Percentiles rank a stretch among this genome's conserved stretches.
These are phyloP conservation scores for Drosophila lutescens DNA, from an alignment of 2,888 invertebrate genomes.

Conservation along the genomic window DNA sequence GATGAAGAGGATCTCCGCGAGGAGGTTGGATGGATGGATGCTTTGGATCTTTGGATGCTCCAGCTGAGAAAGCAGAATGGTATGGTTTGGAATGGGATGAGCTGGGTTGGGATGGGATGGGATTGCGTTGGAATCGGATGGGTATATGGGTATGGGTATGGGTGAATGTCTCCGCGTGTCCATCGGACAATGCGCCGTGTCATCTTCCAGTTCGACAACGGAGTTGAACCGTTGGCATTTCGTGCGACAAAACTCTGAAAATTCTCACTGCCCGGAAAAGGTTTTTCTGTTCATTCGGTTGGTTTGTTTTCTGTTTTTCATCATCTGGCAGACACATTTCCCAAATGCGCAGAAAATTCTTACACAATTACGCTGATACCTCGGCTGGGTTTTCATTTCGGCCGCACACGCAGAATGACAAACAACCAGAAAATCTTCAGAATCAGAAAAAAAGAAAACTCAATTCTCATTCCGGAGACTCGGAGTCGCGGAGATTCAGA, in stretches of 20 bases:
- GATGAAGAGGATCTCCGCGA: constrained; percentile 73
- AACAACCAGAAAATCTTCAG: constrained; percentile 20
- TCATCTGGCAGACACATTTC: constrained; percentile 53
- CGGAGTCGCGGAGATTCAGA: constrained; percentile 4
- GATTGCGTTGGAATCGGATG: constrained; percentile 55
- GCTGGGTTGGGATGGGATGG: constrained; percentile 13
- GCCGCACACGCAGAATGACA: constrained; percentile 58
- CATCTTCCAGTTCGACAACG: constrained; percentile 75
- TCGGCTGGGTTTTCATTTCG: constrained; percentile 54
- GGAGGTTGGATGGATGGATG: constrained; percentile 34
- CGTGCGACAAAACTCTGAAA: constrained; percentile 70
- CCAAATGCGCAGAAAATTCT: constrained; percentile 60
- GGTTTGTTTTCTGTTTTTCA: constrained; percentile 23
- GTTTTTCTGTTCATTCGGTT: constrained; percentile 43
- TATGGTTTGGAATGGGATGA: constrained; percentile 20
- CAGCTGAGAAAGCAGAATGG: constrained; percentile 34
- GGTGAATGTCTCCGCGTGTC: constrained; percentile 67
- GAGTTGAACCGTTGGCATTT: constrained; percentile 72
- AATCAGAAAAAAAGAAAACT: constrained; percentile 37
- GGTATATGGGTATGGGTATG: constrained; percentile 39
- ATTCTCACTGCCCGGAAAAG: constrained; percentile 56
- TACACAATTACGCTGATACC: constrained; percentile 61
- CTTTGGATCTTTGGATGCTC: constrained; percentile 10
- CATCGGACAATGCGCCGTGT: constrained; percentile 58
- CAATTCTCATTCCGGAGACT: constrained; percentile 51